Conservation (phyloP, 2,113 vertebrate species). For the Laterallus jamaicensis region DNA sequence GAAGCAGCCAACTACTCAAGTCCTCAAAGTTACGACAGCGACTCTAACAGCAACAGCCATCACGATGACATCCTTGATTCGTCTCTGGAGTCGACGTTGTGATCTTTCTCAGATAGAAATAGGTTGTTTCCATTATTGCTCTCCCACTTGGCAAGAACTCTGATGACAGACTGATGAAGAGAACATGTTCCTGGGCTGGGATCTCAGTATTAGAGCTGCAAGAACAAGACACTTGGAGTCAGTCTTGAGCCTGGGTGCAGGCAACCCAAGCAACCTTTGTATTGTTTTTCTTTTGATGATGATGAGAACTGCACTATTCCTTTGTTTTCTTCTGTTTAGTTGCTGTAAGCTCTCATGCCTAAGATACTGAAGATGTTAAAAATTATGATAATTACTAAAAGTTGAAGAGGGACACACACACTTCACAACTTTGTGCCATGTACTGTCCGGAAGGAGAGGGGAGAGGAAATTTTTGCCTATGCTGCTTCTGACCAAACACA, state of each 20-base stretch:
- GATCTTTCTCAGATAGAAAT: conserved; percentile 49
- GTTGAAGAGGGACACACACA: neutral
- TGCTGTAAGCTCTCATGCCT: conserved; percentile 78
- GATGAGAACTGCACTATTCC: conserved; percentile 76
- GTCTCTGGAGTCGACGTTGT: conserved; percentile 92
- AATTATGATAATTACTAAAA: neutral
- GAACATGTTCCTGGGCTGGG: conserved; percentile 37
- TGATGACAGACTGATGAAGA: neutral
- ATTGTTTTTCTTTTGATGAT: conserved; percentile 39
- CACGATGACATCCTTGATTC: conserved; percentile 95
- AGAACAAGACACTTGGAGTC: conserved; percentile 75
- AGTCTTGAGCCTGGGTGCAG: conserved; percentile 77
- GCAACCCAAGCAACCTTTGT: conserved; percentile 76
- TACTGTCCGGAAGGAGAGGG: conserved; percentile 52
- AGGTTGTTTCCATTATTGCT: neutral
- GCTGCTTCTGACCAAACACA: conserved; percentile 61
- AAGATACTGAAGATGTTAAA: conserved; percentile 73
- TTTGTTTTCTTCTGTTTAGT: conserved; percentile 73
- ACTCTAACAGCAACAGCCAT: conserved; percentile 97
- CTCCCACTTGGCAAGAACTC: neutral
- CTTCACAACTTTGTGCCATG: conserved; percentile 63
- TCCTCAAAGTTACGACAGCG: conserved; percentile 96
- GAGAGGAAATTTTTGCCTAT: conserved; percentile 27
- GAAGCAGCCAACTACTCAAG: conserved; percentile 96
- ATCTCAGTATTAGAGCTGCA: conserved; percentile 62